phyloP scores from a whole-genome alignment of 2,888 invertebrate species.

The Scaptomyza reducta region DNA sequence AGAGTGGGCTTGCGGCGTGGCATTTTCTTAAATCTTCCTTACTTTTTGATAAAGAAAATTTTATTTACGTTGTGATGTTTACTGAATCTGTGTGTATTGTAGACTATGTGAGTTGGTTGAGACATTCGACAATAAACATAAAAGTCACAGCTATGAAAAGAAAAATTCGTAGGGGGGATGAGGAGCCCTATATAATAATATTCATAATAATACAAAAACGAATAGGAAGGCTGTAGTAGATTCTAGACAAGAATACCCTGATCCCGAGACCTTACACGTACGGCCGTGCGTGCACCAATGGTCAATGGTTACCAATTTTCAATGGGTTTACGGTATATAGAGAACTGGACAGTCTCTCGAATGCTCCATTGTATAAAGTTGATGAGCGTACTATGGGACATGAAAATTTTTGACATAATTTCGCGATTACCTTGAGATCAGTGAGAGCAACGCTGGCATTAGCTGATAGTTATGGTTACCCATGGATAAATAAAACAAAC shows the following conservation, averaged over 20 bases:
- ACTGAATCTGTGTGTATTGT: constrained; percentile 5
- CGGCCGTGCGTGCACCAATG: too few relatives aligned
- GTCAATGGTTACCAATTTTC: too few relatives aligned
- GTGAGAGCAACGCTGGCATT: too few relatives aligned
- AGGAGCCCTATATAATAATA: too few relatives aligned
- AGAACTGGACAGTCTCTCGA: not conserved
- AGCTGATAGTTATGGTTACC: not conserved
- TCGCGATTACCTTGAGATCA: not conserved
- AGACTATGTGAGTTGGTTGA: not conserved
- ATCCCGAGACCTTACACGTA: too few relatives aligned
- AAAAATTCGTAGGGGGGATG: too few relatives aligned
- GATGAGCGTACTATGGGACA: not conserved
- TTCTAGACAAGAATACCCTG: too few relatives aligned
- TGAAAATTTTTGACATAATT: not conserved
- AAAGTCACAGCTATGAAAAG: too few relatives aligned
- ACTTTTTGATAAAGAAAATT: constrained; percentile 17
- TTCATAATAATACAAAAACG: too few relatives aligned
- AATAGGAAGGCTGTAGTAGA: too few relatives aligned
- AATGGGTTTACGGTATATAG: too few relatives aligned
- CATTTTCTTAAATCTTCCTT: constrained; percentile 60
- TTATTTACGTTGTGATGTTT: constrained; percentile 15
- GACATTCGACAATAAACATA: not conserved
- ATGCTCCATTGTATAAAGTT: not conserved
- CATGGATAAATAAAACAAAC: constrained; percentile 1
- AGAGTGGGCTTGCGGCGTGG: constrained; percentile 81